These are phyloP conservation scores for Cydia pomonella DNA, from an alignment of 1,140 invertebrate genomes.

Conservation along the genomic window DNA sequence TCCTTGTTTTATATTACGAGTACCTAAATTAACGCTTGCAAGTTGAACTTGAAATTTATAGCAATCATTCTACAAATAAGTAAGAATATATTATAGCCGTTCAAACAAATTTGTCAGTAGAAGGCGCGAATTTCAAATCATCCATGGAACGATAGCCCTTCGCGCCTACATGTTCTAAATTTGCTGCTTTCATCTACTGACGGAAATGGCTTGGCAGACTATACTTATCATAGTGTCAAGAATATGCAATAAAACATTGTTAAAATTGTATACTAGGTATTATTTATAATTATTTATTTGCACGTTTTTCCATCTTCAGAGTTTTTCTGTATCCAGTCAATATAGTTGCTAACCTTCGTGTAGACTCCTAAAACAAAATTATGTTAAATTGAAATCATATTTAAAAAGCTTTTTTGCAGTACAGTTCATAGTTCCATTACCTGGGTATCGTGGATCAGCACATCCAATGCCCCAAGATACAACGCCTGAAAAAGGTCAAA, in stretches of 20 bases:
- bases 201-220: too few relatives aligned
- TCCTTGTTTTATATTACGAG: too few relatives aligned
- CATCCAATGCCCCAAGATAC: slow-evolving; percentile 84
- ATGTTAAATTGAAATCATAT: slow-evolving; percentile 20
- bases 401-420: background rate
- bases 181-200: too few relatives aligned
- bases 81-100: too few relatives aligned
- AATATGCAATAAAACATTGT: background rate
- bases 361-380: slow-evolving; percentile 78
- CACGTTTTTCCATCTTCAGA: slow-evolving; percentile 64
- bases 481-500: slow-evolving; percentile 62
- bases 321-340: slow-evolving; percentile 81
- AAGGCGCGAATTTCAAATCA: too few relatives aligned
- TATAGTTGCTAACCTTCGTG: slow-evolving; percentile 81
- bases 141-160: too few relatives aligned
- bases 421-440: slow-evolving; percentile 45
- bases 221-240: too few relatives aligned
- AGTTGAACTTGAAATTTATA: too few relatives aligned
- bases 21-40: too few relatives aligned
- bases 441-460: slow-evolving; percentile 79
- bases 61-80: too few relatives aligned
- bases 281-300: slow-evolving; percentile 21
- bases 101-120: too few relatives aligned
- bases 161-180: too few relatives aligned
- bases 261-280: background rate